Conservation (phyloP, 64 coral and sea anemone species). For the Montipora capricornis region DNA sequence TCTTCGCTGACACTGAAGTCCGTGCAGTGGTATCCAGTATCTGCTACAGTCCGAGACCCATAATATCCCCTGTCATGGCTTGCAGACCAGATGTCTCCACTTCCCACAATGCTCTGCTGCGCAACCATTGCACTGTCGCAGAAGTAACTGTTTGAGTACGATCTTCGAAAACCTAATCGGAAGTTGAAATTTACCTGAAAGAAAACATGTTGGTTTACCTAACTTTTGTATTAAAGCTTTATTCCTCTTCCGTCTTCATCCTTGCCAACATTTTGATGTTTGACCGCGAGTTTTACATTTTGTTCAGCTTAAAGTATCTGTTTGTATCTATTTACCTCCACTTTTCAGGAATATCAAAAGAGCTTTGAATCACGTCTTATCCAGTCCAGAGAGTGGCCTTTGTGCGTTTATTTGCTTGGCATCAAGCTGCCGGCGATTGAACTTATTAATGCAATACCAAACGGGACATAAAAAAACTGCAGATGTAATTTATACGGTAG, state of each 20-base stretch:
- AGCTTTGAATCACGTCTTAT: too few species aligned
- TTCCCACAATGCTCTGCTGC: constrained; percentile 29
- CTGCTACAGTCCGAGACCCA: neutral
- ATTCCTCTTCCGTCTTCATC: neutral
- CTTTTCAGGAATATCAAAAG: too few species aligned
- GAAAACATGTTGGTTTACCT: neutral
- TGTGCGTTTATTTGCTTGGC: too few species aligned
- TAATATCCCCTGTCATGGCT: neutral
- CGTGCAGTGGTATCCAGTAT: constrained; percentile 60
- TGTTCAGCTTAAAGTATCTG: too few species aligned
- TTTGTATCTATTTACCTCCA: too few species aligned
- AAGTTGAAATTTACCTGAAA: constrained; percentile 56
- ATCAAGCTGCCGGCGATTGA: too few species aligned
- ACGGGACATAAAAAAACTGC: too few species aligned
- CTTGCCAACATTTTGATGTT: too few species aligned
- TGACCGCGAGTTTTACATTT: too few species aligned
- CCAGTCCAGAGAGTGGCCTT: too few species aligned
- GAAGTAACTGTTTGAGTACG: neutral
- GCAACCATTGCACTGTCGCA: constrained; percentile 16
- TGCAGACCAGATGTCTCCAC: constrained; percentile 15
- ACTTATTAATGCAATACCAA: too few species aligned
- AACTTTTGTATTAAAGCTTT: neutral
- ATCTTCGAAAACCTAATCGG: constrained; percentile 58
- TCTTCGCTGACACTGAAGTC: constrained; percentile 57
- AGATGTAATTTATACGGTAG: too few species aligned